These are phyloP conservation scores for Himalopsyche anomala DNA, from an alignment of 2,888 invertebrate species.

Conservation along the genomic window DNA sequence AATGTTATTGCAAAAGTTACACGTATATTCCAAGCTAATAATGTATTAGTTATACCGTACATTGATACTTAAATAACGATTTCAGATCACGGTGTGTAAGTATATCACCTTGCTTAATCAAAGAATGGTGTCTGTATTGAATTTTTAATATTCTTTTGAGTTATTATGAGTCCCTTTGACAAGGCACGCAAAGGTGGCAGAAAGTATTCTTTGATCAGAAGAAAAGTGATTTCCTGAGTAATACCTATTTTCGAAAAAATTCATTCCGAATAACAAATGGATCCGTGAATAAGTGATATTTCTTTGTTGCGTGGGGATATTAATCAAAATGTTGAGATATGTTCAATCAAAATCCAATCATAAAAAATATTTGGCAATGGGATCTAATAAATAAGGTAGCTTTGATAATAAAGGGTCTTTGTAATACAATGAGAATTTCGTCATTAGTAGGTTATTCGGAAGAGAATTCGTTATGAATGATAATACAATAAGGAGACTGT, in stretches of 20 bases:
- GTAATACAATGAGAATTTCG: too few relatives aligned
- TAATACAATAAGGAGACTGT: too few relatives aligned
- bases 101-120: background rate
- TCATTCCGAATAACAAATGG: background rate
- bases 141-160: conserved; percentile 17
- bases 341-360: too few relatives aligned
- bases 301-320: background rate
- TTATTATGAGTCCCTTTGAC: background rate
- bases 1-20: too few relatives aligned
- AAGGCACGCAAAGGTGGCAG: background rate
- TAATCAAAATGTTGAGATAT: too few relatives aligned
- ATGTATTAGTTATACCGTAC: too few relatives aligned
- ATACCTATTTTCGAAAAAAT: background rate
- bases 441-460: too few relatives aligned
- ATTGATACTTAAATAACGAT: background rate
- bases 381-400: too few relatives aligned
- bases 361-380: too few relatives aligned
- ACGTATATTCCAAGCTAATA: too few relatives aligned
- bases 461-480: too few relatives aligned
- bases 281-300: background rate
- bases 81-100: background rate
- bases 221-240: conserved; percentile 27
- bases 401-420: too few relatives aligned
- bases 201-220: conserved; percentile 12
- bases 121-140: conserved; percentile 1